A percentile compares a stretch with the other conserved stretches of the same genome.
phyloP scores from a whole-genome alignment of 1,140 invertebrate genomes.

The Bursaphelenchus mucronatus region DNA sequence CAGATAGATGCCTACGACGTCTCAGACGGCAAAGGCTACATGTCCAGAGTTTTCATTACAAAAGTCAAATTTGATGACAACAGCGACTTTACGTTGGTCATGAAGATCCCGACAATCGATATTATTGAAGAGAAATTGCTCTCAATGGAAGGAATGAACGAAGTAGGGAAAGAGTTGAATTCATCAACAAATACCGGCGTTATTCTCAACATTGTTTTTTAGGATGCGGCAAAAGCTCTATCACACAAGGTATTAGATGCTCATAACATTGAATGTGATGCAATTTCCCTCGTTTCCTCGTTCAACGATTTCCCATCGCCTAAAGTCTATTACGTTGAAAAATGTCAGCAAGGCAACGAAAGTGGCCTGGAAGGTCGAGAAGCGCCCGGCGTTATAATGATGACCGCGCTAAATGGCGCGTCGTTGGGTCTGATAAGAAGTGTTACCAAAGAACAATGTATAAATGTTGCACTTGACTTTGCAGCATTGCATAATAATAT shows the following conservation, averaged over 20 bases:
- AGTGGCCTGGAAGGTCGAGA: neutral
- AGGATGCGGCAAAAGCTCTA: no score
- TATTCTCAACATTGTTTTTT: no score
- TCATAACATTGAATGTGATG: constrained; percentile 13
- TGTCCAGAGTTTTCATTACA: constrained; percentile 12
- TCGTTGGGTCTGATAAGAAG: constrained; percentile 2
- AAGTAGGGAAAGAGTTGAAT: no score
- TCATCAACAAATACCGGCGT: no score
- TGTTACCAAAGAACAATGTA: constrained; percentile 4
- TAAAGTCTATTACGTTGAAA: constrained; percentile 7
- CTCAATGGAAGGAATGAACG: no score
- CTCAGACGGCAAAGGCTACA: constrained; percentile 15
- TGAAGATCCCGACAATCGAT: constrained; percentile 12
- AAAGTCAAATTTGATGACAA: neutral
- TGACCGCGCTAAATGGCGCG: constrained; percentile 5
- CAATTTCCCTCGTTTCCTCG: neutral
- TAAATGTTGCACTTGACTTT: constrained; percentile 7
- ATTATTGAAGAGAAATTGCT: neutral
- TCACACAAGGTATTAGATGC: neutral
- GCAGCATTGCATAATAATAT: neutral
- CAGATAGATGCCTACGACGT: constrained; percentile 3
- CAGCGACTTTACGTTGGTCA: constrained; percentile 5
- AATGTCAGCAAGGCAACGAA: neutral
- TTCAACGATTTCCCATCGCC: constrained; percentile 6
- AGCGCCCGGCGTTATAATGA: constrained; percentile 1